Evolutionary conservation across 2,113 vertebrate genomes (phyloP).

Genomic region (Cynocephalus volans): DNA sequence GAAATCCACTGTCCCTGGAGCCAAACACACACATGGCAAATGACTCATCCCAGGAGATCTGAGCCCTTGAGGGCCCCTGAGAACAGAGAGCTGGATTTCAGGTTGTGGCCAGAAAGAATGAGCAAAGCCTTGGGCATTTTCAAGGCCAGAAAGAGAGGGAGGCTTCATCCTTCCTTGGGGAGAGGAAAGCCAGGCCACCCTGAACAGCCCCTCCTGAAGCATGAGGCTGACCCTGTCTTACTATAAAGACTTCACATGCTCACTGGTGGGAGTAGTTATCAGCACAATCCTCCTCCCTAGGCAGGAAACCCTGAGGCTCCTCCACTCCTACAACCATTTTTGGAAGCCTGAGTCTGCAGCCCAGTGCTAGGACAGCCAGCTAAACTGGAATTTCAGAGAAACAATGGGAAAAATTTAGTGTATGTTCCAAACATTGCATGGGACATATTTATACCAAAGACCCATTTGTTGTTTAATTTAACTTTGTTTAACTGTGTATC

Average conservation of each 20-base stretch:
- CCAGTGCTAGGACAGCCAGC: background rate
- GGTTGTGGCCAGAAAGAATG: background rate
- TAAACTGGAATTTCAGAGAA: background rate
- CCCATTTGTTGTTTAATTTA: fast-evolving
- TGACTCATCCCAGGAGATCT: background rate
- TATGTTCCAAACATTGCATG: fast-evolving
- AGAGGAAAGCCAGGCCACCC: background rate
- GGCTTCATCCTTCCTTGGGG: fast-evolving
- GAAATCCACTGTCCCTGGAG: background rate
- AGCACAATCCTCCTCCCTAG: fast-evolving
- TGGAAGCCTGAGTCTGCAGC: background rate
- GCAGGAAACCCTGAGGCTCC: background rate
- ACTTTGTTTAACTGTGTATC: background rate
- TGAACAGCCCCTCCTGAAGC: background rate
- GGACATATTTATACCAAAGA: background rate
- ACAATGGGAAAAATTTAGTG: too few species aligned
- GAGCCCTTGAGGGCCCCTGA: background rate
- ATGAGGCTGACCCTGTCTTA: fast-evolving
- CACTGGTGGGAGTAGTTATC: fast-evolving
- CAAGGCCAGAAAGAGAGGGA: background rate
- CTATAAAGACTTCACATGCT: background rate
- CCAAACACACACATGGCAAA: background rate
- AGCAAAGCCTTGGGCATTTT: background rate
- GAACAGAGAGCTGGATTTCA: background rate
- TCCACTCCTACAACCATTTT: background rate